Percentiles rank a stretch among this genome's conserved stretches.
phyloP scores from a whole-genome alignment of 2,888 invertebrate species.

The Heliconius hortense region DNA sequence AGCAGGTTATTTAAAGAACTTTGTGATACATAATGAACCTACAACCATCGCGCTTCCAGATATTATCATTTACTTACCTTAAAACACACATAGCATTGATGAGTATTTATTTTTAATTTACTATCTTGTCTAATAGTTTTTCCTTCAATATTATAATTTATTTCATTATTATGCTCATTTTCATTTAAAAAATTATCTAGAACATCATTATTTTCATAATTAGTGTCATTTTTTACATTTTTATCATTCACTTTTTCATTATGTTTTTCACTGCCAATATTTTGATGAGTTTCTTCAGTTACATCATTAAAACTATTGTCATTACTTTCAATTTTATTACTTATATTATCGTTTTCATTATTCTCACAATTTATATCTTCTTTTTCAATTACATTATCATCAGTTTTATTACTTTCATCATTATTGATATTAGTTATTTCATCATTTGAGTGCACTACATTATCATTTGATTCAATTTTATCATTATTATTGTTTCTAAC shows the following conservation, averaged over 20 bases:
- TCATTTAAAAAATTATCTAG: constrained; percentile 16
- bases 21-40: no score
- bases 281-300: background rate
- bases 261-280: background rate
- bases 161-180: constrained; percentile 36
- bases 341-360: background rate
- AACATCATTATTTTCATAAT: constrained; percentile 1
- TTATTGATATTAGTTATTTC: background rate
- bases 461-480: constrained; percentile 8
- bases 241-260: background rate
- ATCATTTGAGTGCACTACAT: background rate
- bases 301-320: background rate
- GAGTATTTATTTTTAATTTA: constrained; percentile 55
- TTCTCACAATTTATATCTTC: background rate
- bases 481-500: background rate
- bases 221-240: background rate
- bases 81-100: constrained; percentile 70
- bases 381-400: constrained; percentile 1
- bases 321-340: background rate
- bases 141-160: constrained; percentile 39
- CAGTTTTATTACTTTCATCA: constrained; percentile 3
- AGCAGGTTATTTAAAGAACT: no score
- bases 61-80: constrained; percentile 53
- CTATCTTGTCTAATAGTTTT: constrained; percentile 31
- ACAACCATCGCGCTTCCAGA: no score